Evolutionary conservation across 92 coral and sea anemone genomes (phyloP).

Genomic region (Epizoanthus rinbou): DNA sequence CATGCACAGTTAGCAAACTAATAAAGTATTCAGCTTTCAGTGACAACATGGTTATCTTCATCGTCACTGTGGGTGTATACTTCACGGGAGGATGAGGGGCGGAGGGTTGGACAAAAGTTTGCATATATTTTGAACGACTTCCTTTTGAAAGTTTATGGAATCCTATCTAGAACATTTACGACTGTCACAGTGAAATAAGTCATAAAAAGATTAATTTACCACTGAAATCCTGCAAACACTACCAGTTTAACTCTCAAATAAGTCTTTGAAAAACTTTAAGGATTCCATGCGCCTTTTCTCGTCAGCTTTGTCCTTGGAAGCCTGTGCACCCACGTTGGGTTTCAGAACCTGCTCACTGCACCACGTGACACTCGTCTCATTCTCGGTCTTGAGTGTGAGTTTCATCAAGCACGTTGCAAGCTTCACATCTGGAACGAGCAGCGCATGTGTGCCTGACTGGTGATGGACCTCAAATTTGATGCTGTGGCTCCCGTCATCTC

Average conservation of each 20-base stretch:
- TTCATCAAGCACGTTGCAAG: slow-evolving; percentile 26
- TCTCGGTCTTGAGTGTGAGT: slow-evolving; percentile 13
- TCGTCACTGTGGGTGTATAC: no score
- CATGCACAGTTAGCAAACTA: no score
- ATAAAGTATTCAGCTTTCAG: no score
- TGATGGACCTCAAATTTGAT: slow-evolving; percentile 32
- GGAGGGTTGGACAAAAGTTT: no score
- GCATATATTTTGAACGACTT: no score
- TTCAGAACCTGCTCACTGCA: slow-evolving; percentile 32
- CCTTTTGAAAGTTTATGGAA: no score
- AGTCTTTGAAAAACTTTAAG: slow-evolving; percentile 32
- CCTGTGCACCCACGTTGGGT: not conserved
- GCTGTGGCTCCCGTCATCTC: slow-evolving; percentile 15
- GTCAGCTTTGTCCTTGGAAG: slow-evolving; percentile 4
- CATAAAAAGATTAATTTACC: no score
- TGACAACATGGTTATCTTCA: no score
- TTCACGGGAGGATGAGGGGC: no score
- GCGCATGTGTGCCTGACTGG: slow-evolving; percentile 23
- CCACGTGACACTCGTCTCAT: slow-evolving; percentile 24
- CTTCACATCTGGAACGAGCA: slow-evolving; percentile 18
- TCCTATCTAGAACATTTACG: no score
- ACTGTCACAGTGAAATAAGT: no score
- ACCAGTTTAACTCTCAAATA: slow-evolving; percentile 23
- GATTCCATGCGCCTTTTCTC: slow-evolving; percentile 32
- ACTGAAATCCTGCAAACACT: no score